Evolutionary conservation across 2,797 vertebrate species (phyloP).

Genomic region (Sarcoramphus papa): DNA sequence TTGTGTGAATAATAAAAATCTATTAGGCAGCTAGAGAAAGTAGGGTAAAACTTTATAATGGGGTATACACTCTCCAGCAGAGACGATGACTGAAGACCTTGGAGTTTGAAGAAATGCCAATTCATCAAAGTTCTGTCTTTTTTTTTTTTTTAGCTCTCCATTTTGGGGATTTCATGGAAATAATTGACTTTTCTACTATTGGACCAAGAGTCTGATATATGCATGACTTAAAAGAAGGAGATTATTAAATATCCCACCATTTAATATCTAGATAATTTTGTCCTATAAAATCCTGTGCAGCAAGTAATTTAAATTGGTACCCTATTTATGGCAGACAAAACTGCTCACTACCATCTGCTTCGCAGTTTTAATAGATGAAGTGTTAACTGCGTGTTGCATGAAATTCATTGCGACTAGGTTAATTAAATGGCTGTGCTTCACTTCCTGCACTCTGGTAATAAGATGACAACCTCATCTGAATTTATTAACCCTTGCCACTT

Average conservation of each 20-base stretch:
- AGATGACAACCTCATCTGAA: conserved; percentile 70
- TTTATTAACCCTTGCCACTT: conserved; percentile 69
- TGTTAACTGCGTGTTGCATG: conserved; percentile 65
- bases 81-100: not conserved
- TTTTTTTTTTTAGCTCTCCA: not conserved
- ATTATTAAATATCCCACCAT: conserved; percentile 51
- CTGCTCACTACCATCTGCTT: conserved; percentile 68
- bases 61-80: not conserved
- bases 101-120: not conserved
- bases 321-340: conserved; percentile 66
- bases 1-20: conserved; percentile 11
- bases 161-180: conserved; percentile 2
- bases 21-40: not conserved
- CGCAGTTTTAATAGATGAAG: conserved; percentile 64
- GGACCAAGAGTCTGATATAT: not conserved
- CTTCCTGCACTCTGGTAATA: conserved; percentile 64
- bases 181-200: conserved; percentile 21
- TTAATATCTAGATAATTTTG: conserved; percentile 59
- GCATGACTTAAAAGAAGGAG: conserved; percentile 6
- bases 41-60: not conserved
- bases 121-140: not conserved
- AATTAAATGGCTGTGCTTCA: conserved; percentile 70
- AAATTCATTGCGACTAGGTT: conserved; percentile 68
- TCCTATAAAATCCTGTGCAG: conserved; percentile 52
- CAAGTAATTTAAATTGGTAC: conserved; percentile 62